Base-by-base conservation (phyloP, 1,140 invertebrate genomes). In the Lordiphosa clarofinis region DNA sequence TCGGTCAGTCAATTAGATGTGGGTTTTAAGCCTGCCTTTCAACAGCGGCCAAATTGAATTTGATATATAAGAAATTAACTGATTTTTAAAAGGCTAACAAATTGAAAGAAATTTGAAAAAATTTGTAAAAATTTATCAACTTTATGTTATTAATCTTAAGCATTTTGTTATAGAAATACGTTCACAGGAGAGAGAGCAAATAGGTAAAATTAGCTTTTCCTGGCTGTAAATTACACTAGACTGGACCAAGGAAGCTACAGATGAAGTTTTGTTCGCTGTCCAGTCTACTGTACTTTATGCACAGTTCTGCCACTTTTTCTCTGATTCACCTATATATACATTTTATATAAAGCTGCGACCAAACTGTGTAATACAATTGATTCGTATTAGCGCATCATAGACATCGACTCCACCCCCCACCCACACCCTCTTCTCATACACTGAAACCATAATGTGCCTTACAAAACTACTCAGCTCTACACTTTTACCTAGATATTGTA, bases 1-100 rank as follows among this genome's bases (percentile, higher is more conserved):
- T 72, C 81, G 75, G 61, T 82, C 75, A 81, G 75, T 81, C 75
- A 81, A 81, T 81, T 81, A 81, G 52, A 76, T 50, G 15, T 38
- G n/a, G 43, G 19, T 12, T 42, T 24, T 12, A 48, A 19, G 21
- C 21, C 21, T 21, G 40, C 12, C 21, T 43, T 57, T 68, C 48
- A 49, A 35, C 4, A 68, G 65, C 31, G 64, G 65, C 65, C 65
- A 69, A 69, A 68, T 54, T 68, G 48, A 68, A 60, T 49, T 54
- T 60, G 37, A 60, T 42, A 39, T 33, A 37, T 31, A 5, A 24
- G 24, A 31, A 31, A 31, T 31, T 31, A 8, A 69, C 48, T 60
- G 56, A 69, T 68, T 55, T 67, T 67, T 8, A 7, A 40, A 67
- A n/a, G 11, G 50, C 40, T 39, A 37, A 53, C 21, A 8, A 52